Conservation (phyloP, 2,888 invertebrate species). For the Pachymerium ferrugineum region DNA sequence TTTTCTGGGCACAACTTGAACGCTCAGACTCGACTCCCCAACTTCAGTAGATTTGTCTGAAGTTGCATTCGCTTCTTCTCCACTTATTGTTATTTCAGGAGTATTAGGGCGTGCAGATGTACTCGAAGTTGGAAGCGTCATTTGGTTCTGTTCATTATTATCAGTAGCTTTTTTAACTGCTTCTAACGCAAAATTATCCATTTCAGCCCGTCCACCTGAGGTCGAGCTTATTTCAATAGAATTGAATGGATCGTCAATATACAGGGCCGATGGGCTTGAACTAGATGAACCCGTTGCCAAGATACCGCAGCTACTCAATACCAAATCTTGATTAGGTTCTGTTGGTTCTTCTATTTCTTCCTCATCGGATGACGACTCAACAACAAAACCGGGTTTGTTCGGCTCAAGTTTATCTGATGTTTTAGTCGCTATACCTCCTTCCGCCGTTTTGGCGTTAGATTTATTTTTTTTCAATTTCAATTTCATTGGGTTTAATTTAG, state of each 20-base stretch:
- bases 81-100: conserved; percentile 40
- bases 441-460: conserved; percentile 35
- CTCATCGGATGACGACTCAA: conserved; percentile 14
- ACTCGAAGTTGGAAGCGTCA: background rate
- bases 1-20: conserved; percentile 33
- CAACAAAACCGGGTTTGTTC: background rate
- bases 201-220: background rate
- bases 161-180: conserved; percentile 39
- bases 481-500: conserved; percentile 70
- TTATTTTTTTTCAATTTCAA: conserved; percentile 44
- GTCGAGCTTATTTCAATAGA: background rate
- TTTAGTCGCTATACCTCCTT: background rate
- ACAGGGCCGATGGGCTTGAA: conserved; percentile 1
- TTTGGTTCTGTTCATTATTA: background rate
- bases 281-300: conserved; percentile 44
- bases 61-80: conserved; percentile 29
- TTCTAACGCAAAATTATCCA: conserved; percentile 41
- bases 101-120: conserved; percentile 30
- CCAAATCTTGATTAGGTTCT: conserved; percentile 40
- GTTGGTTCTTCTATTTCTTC: background rate
- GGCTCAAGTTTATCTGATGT: background rate
- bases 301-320: conserved; percentile 48
- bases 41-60: background rate
- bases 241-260: conserved; percentile 15
- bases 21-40: conserved; percentile 8